Evolutionary conservation across 2,797 vertebrate genomes (phyloP).

Genomic region (Falco novaeseelandiae): DNA sequence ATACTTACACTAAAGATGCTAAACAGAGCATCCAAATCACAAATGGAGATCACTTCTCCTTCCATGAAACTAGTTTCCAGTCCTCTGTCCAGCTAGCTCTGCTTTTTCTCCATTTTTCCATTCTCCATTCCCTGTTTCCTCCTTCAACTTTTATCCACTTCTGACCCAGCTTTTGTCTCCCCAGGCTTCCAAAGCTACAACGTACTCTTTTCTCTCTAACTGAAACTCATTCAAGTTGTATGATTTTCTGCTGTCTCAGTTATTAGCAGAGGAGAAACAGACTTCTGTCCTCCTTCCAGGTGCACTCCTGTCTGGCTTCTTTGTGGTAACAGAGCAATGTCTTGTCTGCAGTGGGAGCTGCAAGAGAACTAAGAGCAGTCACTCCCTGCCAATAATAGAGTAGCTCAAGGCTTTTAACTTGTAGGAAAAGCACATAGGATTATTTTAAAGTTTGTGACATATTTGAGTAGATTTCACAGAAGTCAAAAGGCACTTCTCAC

Average conservation of each 20-base stretch:
- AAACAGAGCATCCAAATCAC: neutral
- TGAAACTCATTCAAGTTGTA: rapidly evolving
- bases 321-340: neutral
- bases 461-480: neutral
- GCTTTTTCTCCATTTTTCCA: neutral
- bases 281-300: neutral
- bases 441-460: neutral
- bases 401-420: neutral
- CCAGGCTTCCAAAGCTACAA: neutral
- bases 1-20: neutral
- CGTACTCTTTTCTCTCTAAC: neutral
- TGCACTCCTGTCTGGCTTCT: neutral
- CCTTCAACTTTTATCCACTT: neutral
- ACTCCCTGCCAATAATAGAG: neutral
- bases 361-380: neutral
- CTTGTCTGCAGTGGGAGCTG: neutral
- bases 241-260: neutral
- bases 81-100: neutral
- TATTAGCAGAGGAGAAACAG: neutral
- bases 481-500: neutral
- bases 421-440: neutral
- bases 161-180: neutral
- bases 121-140: neutral
- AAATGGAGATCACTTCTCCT: neutral
- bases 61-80: neutral